Evolutionary conservation across 2,888 invertebrate species (phyloP).

Genomic region (Drosophila parthenogenetica): DNA sequence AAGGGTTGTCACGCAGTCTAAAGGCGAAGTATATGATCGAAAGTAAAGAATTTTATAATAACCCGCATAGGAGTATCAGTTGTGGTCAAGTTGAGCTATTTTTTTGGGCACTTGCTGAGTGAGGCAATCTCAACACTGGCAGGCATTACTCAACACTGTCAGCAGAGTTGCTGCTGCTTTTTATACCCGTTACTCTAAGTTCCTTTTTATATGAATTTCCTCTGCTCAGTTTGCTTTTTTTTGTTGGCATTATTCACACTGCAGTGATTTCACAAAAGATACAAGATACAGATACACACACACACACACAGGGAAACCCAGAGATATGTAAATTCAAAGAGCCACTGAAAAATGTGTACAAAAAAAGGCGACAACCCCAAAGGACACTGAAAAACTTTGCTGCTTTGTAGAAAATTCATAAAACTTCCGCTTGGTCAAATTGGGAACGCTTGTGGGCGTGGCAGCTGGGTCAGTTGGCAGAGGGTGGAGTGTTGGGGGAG

Average conservation of each 20-base stretch:
- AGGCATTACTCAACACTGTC: conserved; percentile 34
- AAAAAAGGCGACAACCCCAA: conserved; percentile 37
- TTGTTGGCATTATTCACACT: conserved; percentile 73
- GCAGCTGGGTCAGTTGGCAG: conserved; percentile 48
- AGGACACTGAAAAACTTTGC: conserved; percentile 66
- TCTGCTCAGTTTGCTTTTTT: conserved; percentile 35
- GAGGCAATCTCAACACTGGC: conserved; percentile 36
- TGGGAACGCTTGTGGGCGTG: conserved; percentile 58
- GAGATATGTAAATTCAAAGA: conserved; percentile 12
- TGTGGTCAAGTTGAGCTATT: conserved; percentile 19
- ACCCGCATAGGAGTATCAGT: conserved; percentile 48
- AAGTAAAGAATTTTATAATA: conserved; percentile 11
- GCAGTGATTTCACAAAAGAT: conserved; percentile 76
- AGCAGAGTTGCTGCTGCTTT: conserved; percentile 43
- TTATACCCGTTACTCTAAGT: background rate
- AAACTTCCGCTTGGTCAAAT: conserved; percentile 77
- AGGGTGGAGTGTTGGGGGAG: background rate
- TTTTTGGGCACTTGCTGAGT: conserved; percentile 6
- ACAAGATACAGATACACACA: conserved; percentile 50
- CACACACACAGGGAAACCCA: conserved; percentile 13
- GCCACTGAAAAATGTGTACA: conserved; percentile 21
- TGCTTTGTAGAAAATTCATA: conserved; percentile 80
- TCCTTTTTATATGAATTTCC: conserved; percentile 67
- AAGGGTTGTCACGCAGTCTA: conserved; percentile 48
- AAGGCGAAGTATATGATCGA: background rate